These are phyloP conservation scores for Lordiphosa andalusiaca DNA, from an alignment of 2,888 invertebrate species.

Conservation along the genomic window DNA sequence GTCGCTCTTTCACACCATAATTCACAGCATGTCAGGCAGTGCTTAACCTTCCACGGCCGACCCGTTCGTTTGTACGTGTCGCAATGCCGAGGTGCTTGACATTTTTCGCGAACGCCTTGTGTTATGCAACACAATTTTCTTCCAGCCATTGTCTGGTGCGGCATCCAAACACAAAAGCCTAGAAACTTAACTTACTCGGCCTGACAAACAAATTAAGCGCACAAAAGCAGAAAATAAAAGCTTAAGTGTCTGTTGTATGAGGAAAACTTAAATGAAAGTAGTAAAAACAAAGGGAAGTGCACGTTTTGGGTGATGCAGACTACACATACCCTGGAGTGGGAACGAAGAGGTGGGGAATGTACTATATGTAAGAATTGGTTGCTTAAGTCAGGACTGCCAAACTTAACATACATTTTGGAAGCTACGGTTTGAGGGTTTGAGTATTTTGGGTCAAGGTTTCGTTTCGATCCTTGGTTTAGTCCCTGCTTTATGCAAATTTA, in stretches of 20 bases:
- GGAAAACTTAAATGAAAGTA: slow-evolving; percentile 37
- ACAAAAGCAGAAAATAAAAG: slow-evolving; percentile 65
- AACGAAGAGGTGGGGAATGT: slow-evolving; percentile 3
- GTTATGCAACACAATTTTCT: slow-evolving; percentile 55
- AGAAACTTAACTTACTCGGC: slow-evolving; percentile 53
- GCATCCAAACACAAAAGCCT: slow-evolving; percentile 41
- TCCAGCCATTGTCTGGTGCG: slow-evolving; percentile 40
- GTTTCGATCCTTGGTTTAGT: too few relatives aligned
- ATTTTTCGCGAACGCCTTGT: slow-evolving; percentile 54
- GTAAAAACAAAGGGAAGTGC: slow-evolving; percentile 29
- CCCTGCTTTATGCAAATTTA: too few relatives aligned
- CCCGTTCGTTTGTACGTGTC: slow-evolving; percentile 37
- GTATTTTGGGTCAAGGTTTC: too few relatives aligned
- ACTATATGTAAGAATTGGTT: not conserved
- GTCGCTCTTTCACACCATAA: slow-evolving; percentile 26
- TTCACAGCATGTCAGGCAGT: slow-evolving; percentile 46
- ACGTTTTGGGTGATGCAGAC: too few relatives aligned
- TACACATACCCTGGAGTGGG: too few relatives aligned
- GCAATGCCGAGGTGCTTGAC: slow-evolving; percentile 64
- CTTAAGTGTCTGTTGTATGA: slow-evolving; percentile 14
- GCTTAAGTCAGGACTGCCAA: too few relatives aligned
- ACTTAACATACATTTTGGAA: too few relatives aligned
- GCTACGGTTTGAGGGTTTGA: too few relatives aligned
- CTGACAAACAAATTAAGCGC: slow-evolving; percentile 70
- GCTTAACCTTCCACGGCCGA: slow-evolving; percentile 55